Conservation (phyloP, 1,140 invertebrate genomes). For the Condylostylus longicornis region DNA sequence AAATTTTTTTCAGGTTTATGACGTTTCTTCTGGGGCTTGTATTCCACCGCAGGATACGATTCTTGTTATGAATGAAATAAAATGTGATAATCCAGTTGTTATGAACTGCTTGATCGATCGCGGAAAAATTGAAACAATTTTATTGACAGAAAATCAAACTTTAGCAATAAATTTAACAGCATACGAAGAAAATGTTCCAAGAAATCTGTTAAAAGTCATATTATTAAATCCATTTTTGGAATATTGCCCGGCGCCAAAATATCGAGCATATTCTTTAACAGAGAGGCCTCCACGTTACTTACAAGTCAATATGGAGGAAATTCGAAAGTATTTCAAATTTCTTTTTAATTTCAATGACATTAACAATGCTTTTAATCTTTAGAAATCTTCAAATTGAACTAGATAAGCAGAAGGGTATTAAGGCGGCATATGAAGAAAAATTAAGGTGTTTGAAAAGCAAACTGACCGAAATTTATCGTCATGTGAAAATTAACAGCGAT, state of each 20-base stretch:
- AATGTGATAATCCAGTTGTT: constrained; percentile 57
- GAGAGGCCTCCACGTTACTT: constrained; percentile 36
- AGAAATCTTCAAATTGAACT: constrained; percentile 13
- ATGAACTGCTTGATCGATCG: constrained; percentile 77
- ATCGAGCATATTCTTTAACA: constrained; percentile 45
- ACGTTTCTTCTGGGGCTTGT: constrained; percentile 41
- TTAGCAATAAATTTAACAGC: constrained; percentile 48
- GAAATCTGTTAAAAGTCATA: constrained; percentile 45
- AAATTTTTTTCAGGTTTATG: constrained; percentile 33
- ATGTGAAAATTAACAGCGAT: constrained; percentile 7
- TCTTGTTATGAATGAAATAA: constrained; percentile 39
- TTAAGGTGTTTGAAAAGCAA: background rate
- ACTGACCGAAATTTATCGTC: constrained; percentile 3
- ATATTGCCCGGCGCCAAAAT: constrained; percentile 46
- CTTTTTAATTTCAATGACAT: constrained; percentile 1
- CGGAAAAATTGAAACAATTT: constrained; percentile 46
- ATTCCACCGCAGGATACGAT: constrained; percentile 20
- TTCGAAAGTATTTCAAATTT: constrained; percentile 32
- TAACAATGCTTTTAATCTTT: background rate
- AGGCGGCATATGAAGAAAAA: constrained; percentile 4
- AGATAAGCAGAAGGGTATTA: constrained; percentile 7
- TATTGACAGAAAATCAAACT: constrained; percentile 43
- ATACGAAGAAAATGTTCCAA: constrained; percentile 43
- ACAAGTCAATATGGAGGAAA: constrained; percentile 46
- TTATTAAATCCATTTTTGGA: constrained; percentile 44